Conservation (phyloP, 2,797 vertebrate genomes). For the Eulemur rubriventer region DNA sequence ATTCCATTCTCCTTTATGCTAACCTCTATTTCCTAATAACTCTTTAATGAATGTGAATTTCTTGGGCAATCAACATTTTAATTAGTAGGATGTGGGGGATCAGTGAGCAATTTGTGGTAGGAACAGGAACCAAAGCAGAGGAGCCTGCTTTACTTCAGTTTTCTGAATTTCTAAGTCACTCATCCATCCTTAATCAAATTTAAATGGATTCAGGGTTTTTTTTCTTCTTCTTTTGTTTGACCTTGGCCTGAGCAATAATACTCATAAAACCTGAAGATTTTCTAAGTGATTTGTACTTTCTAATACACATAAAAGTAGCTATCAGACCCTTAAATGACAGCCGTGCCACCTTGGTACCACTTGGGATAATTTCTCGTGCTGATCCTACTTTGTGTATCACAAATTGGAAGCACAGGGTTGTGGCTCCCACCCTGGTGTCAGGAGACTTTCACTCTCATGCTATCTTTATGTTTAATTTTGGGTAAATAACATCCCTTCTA, state of each 20-base stretch:
- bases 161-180: neutral
- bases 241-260: neutral
- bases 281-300: neutral
- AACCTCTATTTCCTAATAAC: neutral
- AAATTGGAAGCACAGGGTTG: neutral
- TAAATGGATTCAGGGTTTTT: neutral
- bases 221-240: neutral
- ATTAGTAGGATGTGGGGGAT: neutral
- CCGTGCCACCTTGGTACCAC: neutral
- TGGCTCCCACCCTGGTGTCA: neutral
- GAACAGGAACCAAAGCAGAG: neutral
- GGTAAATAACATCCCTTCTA: neutral
- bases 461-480: neutral
- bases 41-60: constrained; percentile 2
- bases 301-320: neutral
- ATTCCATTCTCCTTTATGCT: neutral
- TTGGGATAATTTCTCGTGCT: neutral
- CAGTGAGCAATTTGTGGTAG: neutral
- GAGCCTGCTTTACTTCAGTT: neutral
- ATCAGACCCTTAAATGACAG: neutral
- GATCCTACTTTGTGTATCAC: fast-evolving
- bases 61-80: constrained; percentile 1
- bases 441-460: neutral
- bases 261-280: neutral
- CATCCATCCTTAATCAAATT: neutral